Evolutionary conservation across 2,797 vertebrate genomes (phyloP).

Genomic region (Xiphophorus birchmanni): DNA sequence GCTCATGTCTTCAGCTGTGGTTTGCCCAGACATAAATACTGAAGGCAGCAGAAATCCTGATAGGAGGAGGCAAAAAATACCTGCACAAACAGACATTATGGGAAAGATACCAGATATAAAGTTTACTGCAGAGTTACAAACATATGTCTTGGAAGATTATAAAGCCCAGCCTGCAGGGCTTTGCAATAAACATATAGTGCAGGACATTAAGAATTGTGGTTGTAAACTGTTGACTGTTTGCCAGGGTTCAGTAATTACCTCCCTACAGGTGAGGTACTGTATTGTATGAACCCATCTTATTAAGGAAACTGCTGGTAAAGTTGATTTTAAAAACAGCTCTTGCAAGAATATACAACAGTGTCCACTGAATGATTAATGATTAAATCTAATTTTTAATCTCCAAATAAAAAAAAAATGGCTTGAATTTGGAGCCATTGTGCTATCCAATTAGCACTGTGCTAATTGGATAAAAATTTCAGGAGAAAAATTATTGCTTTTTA

Average conservation of each 20-base stretch:
- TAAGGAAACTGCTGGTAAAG: not conserved
- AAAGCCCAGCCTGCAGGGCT: not conserved
- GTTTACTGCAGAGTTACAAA: not conserved
- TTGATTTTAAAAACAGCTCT: not conserved
- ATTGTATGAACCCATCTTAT: not conserved
- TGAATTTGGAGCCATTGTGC: too few species aligned
- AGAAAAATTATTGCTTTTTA: not conserved
- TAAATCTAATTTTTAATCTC: not conserved
- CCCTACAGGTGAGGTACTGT: not conserved
- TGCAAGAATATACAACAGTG: not conserved
- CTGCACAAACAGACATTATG: conserved; percentile 38
- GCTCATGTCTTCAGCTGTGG: accelerated
- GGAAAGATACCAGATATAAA: conserved; percentile 5
- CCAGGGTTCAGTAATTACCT: not conserved
- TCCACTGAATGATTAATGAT: not conserved
- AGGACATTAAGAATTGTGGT: not conserved
- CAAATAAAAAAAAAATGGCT: not conserved
- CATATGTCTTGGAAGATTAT: not conserved
- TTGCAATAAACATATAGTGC: not conserved
- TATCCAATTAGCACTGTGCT: too few species aligned
- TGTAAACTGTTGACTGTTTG: not conserved
- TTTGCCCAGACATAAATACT: conserved; percentile 45
- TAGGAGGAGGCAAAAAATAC: conserved; percentile 56
- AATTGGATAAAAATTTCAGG: too few species aligned
- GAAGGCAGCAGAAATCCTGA: conserved; percentile 63